Percentiles rank a stretch among this genome's conserved stretches.
These are phyloP conservation scores for Agrotis clavis DNA, from an alignment of 2,888 invertebrate genomes.

Conservation along the genomic window DNA sequence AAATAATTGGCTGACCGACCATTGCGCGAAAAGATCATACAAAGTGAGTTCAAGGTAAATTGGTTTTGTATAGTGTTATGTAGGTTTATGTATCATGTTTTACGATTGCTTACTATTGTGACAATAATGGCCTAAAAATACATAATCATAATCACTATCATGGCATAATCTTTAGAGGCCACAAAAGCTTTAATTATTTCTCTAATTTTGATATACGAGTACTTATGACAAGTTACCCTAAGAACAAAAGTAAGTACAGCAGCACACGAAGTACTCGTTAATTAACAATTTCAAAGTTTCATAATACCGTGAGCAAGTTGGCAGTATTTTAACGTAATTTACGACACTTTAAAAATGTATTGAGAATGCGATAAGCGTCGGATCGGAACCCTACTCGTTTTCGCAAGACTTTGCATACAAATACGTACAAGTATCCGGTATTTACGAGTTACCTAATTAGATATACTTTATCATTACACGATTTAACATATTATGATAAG, in stretches of 20 bases:
- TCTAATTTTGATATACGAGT: conserved; percentile 22
- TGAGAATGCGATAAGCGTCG: conserved; percentile 82
- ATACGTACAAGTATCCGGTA: conserved; percentile 59
- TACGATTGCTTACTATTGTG: conserved; percentile 1
- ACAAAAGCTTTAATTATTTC: conserved; percentile 6
- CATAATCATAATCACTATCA: too few species aligned
- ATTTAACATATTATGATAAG: not conserved
- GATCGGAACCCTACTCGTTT: conserved; percentile 79
- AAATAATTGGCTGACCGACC: too few species aligned
- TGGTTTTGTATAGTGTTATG: too few species aligned
- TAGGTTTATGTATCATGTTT: conserved; percentile 2
- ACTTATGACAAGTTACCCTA: conserved; percentile 17
- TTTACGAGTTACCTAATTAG: conserved; percentile 56
- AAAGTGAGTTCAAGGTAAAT: too few species aligned
- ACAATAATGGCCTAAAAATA: not conserved
- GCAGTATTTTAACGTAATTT: conserved; percentile 67
- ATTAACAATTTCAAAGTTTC: conserved; percentile 37
- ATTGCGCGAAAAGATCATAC: too few species aligned
- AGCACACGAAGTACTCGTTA: conserved; percentile 11
- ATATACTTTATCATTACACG: conserved; percentile 27
- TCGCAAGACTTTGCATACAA: conserved; percentile 72
- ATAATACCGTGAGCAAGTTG: conserved; percentile 34
- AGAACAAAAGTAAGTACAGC: conserved; percentile 19
- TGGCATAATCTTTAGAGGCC: conserved; percentile 6
- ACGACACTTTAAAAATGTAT: conserved; percentile 72